A percentile compares a stretch with the other conserved stretches of the same genome.
Evolutionary conservation across 1,140 invertebrate species (phyloP).

Genomic region (Odontomachus brunneus): DNA sequence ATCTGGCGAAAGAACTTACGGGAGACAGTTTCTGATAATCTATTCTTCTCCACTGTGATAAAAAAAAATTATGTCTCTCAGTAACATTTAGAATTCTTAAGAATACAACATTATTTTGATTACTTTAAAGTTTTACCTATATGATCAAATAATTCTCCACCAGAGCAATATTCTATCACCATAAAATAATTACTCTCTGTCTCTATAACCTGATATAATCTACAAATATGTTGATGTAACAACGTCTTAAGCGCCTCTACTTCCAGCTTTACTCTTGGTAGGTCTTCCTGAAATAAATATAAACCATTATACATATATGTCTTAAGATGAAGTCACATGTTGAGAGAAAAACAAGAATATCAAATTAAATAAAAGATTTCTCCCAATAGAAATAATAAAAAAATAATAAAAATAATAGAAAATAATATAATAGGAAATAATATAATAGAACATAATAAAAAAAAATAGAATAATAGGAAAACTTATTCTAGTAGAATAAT

Average conservation of each 20-base stretch:
- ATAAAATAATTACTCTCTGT: conserved; percentile 90
- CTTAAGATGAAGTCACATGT: no score
- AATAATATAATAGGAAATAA: no score
- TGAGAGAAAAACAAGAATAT: no score
- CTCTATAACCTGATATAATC: conserved; percentile 93
- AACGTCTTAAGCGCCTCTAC: conserved; percentile 93
- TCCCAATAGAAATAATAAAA: no score
- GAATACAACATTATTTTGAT: background rate
- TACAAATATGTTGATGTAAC: conserved; percentile 93
- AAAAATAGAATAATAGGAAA: no score
- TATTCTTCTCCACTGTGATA: conserved; percentile 88
- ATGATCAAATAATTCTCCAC: conserved; percentile 95
- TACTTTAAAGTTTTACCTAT: conserved; percentile 86
- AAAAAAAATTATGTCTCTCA: background rate
- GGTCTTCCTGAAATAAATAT: conserved; percentile 88
- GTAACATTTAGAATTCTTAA: background rate
- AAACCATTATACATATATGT: no score
- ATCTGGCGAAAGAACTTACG: conserved; percentile 92
- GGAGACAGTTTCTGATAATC: conserved; percentile 90
- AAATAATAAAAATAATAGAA: no score
- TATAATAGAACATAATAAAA: no score
- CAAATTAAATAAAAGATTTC: no score
- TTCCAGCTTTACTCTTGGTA: conserved; percentile 92
- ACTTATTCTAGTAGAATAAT: background rate
- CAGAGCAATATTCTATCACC: conserved; percentile 93